Base-by-base conservation (phyloP, 2,888 invertebrate species). In the Theristus sp. region DNA sequence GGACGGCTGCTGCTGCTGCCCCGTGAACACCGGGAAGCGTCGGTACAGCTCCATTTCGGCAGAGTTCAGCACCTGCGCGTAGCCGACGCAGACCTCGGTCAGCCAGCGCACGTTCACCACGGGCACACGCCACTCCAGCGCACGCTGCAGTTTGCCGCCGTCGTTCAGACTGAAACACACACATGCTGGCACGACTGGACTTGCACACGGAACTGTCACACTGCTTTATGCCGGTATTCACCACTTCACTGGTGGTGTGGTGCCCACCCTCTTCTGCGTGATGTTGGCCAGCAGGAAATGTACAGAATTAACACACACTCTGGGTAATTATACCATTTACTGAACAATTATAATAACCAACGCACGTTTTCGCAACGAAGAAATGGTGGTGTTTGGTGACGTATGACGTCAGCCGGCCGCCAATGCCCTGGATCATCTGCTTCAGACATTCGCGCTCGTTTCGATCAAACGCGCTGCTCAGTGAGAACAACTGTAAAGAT, bases 51-150 rank as follows among this genome's bases (percentile, higher is more conserved):
- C 49, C 26, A 10, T 26, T 22, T 46, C 25, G 28, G 6, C 17
- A 27, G 13, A 13, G 13, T 53, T 24, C 1, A 84, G 83, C 52
- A 75, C 72, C 58, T 74, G 73, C 0, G 75, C 70, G 62, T 74
- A 71, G 63, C 66, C 83, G 52, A 89, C 77, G 0, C 56, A 60
- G 47, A 62, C 30, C 24, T 63, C 62, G 20, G 87, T 88, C 65
- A 96, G 78, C 93, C 93, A 94, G 66, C 87, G 84, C 1, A 63
- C 67, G 72, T 90, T 94, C 0, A 96, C 91, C 1, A 89, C 84
- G 1, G 89, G 87, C 49, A 86, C 84, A 68, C 84, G 84, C 89
- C 89, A 91, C 73, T 93, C 90, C 57, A 86, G 82, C 0, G 96
- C 94, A 2, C 54, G 54, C n/a, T 49, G 49, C 13, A 49, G 3